phyloP scores from a whole-genome alignment of 2,888 invertebrate species.

The Dicycla oo region DNA sequence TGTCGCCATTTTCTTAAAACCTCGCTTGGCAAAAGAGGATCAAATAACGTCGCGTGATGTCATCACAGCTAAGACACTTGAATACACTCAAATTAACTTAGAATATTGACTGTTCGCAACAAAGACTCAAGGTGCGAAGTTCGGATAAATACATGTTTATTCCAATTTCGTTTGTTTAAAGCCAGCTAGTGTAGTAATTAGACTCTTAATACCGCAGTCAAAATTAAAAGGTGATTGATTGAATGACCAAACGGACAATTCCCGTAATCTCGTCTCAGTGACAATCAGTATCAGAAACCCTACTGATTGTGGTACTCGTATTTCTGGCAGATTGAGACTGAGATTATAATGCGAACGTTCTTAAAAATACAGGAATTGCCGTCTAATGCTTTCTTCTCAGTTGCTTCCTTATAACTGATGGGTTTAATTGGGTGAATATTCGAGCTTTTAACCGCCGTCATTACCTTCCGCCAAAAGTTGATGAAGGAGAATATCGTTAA shows the following conservation, averaged over 20 bases:
- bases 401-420: background rate
- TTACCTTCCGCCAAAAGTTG: too few relatives aligned
- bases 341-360: too few relatives aligned
- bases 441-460: too few relatives aligned
- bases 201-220: background rate
- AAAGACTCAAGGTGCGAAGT: conserved; percentile 14
- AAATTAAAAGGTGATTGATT: background rate
- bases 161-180: conserved; percentile 12
- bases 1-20: background rate
- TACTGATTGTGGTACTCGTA: too few relatives aligned
- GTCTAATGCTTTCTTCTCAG: background rate
- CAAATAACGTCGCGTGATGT: conserved; percentile 20
- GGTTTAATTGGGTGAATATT: too few relatives aligned
- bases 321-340: too few relatives aligned
- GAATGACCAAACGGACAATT: background rate
- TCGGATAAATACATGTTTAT: conserved; percentile 1
- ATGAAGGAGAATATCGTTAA: too few relatives aligned
- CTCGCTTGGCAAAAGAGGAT: background rate
- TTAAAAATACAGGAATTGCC: too few relatives aligned
- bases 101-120: conserved; percentile 22
- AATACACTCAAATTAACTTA: conserved; percentile 21
- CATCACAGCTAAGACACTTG: conserved; percentile 2
- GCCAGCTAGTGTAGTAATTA: background rate
- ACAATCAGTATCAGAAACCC: too few relatives aligned
- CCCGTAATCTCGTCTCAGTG: too few relatives aligned